Evolutionary conservation across 1,140 invertebrate species (phyloP).

Genomic region (Choristoneura fumiferana): DNA sequence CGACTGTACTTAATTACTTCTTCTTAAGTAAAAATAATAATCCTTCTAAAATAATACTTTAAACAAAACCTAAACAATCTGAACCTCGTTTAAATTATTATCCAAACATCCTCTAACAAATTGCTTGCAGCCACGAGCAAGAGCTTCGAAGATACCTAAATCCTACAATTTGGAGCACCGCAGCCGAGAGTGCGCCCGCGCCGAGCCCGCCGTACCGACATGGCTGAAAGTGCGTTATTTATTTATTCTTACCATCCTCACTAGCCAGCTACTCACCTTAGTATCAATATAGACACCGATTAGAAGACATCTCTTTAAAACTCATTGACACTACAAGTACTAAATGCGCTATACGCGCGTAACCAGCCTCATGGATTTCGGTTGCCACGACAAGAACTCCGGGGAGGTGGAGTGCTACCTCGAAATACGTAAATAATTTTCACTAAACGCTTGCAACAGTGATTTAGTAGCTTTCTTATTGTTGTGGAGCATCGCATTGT

Average conservation of each 20-base stretch:
- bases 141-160: constrained; percentile 44
- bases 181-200: constrained; percentile 50
- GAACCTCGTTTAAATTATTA: constrained; percentile 23
- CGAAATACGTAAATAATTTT: constrained; percentile 77
- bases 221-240: constrained; percentile 72
- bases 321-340: neutral
- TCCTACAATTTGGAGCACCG: constrained; percentile 54
- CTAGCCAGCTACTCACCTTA: constrained; percentile 43
- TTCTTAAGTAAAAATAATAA: too few relatives aligned
- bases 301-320: constrained; percentile 52
- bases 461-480: constrained; percentile 56
- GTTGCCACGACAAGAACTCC: constrained; percentile 74
- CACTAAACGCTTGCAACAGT: constrained; percentile 52
- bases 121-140: constrained; percentile 23
- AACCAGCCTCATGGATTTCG: constrained; percentile 69
- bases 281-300: constrained; percentile 63
- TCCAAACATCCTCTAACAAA: constrained; percentile 29
- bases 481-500: constrained; percentile 63
- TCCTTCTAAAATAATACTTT: too few relatives aligned
- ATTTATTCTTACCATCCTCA: constrained; percentile 62
- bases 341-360: constrained; percentile 44
- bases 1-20: too few relatives aligned
- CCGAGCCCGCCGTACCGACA: constrained; percentile 39
- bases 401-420: constrained; percentile 78
- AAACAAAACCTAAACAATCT: constrained; percentile 29